phyloP scores from a whole-genome alignment of 2,113 vertebrate genomes.

The Nibea albiflora region DNA sequence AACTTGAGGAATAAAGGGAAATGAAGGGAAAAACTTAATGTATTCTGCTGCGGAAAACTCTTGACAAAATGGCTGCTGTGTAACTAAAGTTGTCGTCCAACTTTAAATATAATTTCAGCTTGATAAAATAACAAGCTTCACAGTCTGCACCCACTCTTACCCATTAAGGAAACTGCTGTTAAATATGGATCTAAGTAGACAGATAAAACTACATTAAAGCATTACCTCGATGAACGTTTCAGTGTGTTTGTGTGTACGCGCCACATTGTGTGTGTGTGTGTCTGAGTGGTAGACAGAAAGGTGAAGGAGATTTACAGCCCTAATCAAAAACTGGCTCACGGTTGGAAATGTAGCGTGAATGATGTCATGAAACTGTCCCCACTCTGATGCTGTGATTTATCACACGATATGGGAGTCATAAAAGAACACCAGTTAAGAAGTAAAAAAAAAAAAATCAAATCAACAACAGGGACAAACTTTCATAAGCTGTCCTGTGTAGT shows the following conservation, averaged over 20 bases:
- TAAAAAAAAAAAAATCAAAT: slow-evolving; percentile 45
- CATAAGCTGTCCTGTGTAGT: slow-evolving; percentile 64
- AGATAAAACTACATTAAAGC: slow-evolving; percentile 40
- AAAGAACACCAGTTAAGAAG: slow-evolving; percentile 47
- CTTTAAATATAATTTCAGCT: not conserved
- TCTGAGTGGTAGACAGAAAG: slow-evolving; percentile 28
- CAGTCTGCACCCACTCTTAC: not conserved
- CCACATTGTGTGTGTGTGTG: not conserved
- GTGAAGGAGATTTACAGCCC: slow-evolving; percentile 83
- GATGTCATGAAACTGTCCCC: slow-evolving; percentile 83
- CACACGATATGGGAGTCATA: slow-evolving; percentile 66
- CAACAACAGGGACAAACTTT: slow-evolving; percentile 58
- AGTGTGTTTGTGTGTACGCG: slow-evolving; percentile 1
- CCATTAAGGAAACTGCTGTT: slow-evolving; percentile 24
- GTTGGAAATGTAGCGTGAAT: slow-evolving; percentile 86
- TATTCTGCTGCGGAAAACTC: not conserved
- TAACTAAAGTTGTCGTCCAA: not conserved
- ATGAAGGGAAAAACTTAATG: not conserved
- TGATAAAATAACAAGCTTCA: not conserved
- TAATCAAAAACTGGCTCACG: slow-evolving; percentile 82
- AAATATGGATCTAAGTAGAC: slow-evolving; percentile 40
- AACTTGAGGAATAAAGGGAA: not conserved
- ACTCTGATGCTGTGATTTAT: slow-evolving; percentile 81
- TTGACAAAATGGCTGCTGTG: not conserved
- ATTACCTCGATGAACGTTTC: slow-evolving; percentile 45